Conservation (phyloP, 92 coral and sea anemone species). For the Epizoanthus rinbou region DNA sequence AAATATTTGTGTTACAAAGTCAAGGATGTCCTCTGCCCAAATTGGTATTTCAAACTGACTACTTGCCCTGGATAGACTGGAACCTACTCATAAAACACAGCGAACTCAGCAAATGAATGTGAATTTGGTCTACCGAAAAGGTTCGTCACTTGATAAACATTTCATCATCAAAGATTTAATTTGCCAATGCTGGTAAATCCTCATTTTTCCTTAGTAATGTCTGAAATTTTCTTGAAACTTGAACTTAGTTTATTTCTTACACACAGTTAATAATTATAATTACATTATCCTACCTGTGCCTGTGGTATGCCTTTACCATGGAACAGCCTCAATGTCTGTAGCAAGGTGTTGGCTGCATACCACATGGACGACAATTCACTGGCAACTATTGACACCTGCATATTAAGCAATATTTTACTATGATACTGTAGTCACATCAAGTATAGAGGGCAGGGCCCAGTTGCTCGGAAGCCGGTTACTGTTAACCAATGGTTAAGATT, state of each 20-base stretch:
- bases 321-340: conserved; percentile 79
- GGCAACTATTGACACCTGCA: conserved; percentile 76
- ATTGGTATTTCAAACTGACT: no score
- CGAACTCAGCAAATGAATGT: no score
- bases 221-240: not conserved
- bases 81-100: no score
- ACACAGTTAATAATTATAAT: no score
- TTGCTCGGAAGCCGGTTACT: no score
- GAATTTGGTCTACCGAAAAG: no score
- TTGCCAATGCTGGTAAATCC: not conserved
- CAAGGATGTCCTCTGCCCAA: no score
- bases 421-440: not conserved
- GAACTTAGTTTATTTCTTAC: no score
- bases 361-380: conserved; percentile 85
- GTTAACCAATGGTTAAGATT: no score
- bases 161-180: not conserved
- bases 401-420: not conserved
- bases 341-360: conserved; percentile 90
- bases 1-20: no score
- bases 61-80: no score
- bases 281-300: conserved; percentile 63
- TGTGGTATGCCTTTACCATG: conserved; percentile 85
- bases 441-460: no score
- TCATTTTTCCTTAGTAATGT: not conserved
- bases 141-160: not conserved